These are phyloP conservation scores for Temnothorax ravouxi DNA, from an alignment of 2,888 invertebrate genomes.

Conservation along the genomic window DNA sequence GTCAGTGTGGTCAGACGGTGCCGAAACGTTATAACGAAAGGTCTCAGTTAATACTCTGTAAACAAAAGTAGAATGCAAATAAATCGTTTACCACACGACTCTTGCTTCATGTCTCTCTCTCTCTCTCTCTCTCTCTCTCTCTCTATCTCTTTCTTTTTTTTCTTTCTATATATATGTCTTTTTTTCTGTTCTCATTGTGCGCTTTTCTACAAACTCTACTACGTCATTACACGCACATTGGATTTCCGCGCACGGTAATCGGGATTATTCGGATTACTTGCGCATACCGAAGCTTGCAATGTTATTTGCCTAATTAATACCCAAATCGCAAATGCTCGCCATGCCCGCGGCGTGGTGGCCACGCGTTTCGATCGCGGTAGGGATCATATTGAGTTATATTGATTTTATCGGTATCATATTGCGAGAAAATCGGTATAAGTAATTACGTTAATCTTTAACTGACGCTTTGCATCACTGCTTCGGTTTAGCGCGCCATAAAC, in stretches of 20 bases:
- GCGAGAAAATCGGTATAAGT: not conserved
- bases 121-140: conserved; percentile 17
- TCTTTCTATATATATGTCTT: too few species aligned
- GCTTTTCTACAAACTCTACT: conserved; percentile 53
- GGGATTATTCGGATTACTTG: conserved; percentile 45
- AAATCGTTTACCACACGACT: conserved; percentile 69
- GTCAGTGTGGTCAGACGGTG: conserved; percentile 72
- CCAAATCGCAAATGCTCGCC: conserved; percentile 18
- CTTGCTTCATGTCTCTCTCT: conserved; percentile 55
- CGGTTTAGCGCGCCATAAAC: not conserved
- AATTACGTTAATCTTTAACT: conserved; percentile 25
- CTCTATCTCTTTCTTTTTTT: too few species aligned
- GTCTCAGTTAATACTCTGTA: conserved; percentile 69
- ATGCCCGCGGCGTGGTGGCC: not conserved
- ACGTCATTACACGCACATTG: conserved; percentile 28
- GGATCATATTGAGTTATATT: conserved; percentile 35
- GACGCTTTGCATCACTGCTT: not conserved
- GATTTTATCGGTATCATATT: conserved; percentile 36
- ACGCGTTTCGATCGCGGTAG: conserved; percentile 35
- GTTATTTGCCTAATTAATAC: conserved; percentile 53
- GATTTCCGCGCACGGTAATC: conserved; percentile 46
- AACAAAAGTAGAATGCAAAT: conserved; percentile 73
- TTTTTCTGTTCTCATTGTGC: conserved; percentile 24
- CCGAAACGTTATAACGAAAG: conserved; percentile 64
- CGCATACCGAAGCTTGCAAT: conserved; percentile 20